Evolutionary conservation across 2,797 vertebrate species (phyloP), one percentile per base, ranked within the genome.

Genomic region (Pantherophis vulpinus): DNA sequence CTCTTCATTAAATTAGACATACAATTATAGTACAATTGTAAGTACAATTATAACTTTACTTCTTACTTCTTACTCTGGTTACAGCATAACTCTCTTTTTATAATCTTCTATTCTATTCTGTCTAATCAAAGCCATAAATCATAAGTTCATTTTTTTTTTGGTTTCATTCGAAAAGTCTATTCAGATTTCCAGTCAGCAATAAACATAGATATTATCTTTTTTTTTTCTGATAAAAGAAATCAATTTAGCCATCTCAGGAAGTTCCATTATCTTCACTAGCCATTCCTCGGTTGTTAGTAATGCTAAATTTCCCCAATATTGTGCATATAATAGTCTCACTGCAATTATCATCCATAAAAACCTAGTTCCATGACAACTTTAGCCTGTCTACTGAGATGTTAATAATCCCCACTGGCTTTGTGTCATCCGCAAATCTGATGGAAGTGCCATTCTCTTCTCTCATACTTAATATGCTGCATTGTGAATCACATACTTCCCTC

Each of bases 401-500:
- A 20, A 42, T 42, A 42, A 23, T 42, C 32, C 70, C 70, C 70
- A 79, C 8, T 8, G 18, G 32, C 32, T 79, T 42, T 42, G 18
- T 79, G 70, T 42, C 70, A 79, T 74, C 32, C 1, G 18, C 32
- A 11, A 18, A 79, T 79, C 2, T 10, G 18, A 42, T 79, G 18
- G 18, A 42, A 79, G 18, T 10, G 37, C 16, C 32, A 20, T 42
- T 42, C 32, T 42, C 7, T 79, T 79, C 70, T 79, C 70, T 79
- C 18, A 23, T 37, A 74, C 5, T n/a, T 37, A 32, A 32, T 9
- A 42, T 42, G 20, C 70, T 79, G 18, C 18, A 79, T 10, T 10
- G 32, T 42, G 70, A 79, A 18, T 79, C 70, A 42, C 42, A 20
- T 88, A 92, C 94, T 93, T 86, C 9, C 91, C 94, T 90, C 89